Evolutionary conservation across 2,113 vertebrate species (phyloP).

Genomic region (Xenus cinereus): DNA sequence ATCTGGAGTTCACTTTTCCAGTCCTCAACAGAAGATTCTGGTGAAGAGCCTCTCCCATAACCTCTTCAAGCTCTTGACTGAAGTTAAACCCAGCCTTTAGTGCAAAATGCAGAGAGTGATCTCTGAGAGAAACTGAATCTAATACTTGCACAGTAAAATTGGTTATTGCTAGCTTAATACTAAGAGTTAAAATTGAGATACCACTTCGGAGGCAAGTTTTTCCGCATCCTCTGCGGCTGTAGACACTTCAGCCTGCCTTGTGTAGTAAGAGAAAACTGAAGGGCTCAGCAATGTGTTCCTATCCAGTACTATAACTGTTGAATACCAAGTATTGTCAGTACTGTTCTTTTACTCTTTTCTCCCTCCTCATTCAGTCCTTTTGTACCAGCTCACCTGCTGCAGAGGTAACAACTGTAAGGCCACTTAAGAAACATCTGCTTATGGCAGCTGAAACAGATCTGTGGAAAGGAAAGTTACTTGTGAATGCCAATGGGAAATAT

Average conservation of each 20-base stretch:
- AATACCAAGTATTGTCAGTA: not conserved
- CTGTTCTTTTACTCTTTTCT: not conserved
- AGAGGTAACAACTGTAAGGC: slow-evolving; percentile 71
- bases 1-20: not conserved
- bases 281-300: not conserved
- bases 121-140: not conserved
- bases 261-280: not conserved
- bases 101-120: not conserved
- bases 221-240: not conserved
- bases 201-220: not conserved
- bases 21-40: not conserved
- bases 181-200: not conserved
- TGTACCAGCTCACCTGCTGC: slow-evolving; percentile 67
- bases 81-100: not conserved
- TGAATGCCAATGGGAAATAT: slow-evolving; percentile 15
- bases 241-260: not conserved
- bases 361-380: not conserved
- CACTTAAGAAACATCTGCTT: slow-evolving; percentile 69
- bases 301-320: not conserved
- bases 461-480: slow-evolving; percentile 4
- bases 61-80: not conserved
- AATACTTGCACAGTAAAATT: not conserved
- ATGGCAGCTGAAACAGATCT: slow-evolving; percentile 67
- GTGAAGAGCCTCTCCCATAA: not conserved
- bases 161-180: not conserved